Evolutionary conservation across 1,140 invertebrate species (phyloP), one percentile per base, ranked within the genome.

Genomic region (Cataglyphis hispanica): DNA sequence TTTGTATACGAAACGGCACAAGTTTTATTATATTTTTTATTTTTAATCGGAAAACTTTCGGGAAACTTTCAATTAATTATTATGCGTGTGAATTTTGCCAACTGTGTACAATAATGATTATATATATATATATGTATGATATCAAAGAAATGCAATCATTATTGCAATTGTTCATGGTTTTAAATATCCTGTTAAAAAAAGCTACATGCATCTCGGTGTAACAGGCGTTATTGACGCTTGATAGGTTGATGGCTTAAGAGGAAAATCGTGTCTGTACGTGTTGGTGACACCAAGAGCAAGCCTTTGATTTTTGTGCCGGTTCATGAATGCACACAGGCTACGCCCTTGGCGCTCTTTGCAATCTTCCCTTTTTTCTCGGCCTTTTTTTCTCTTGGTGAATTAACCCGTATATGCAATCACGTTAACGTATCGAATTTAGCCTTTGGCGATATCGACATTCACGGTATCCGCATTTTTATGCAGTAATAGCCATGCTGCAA

Each of bases 391-490:
- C 60, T 11, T 61, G 83, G 80, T 67, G 64, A 81, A 86, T 86
- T 88, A 90, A 86, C 84, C 67, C 58, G 78, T 56, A 81, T 72
- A 76, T 80, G 74, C 80, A 81, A 86, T 90, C 78, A 88, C 84
- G 76, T 90, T 90, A 90, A 85, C 88, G 86, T 86, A 86, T 84
- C 67, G 89, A 90, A 90, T 90, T 88, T 86, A 84, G 31, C 86
- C 37, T 34, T 58, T 66, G 75, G 81, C 31, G 27, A 22, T 61
- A 69, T 34, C 31, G 40, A n/a, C 16, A 61, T 85, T 66, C 75
- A 67, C 40, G 37, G 56, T 25, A 64, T 58, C 22, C 63, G 56
- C 72, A 80, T 80, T 67, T 86, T 84, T 80, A 84, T 56, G 84
- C 85, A 78, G 78, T 64, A 77, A 78, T 75, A 61, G 56, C 22